Conservation (phyloP, 2,797 vertebrate species). For the Miichthys miiuy region DNA sequence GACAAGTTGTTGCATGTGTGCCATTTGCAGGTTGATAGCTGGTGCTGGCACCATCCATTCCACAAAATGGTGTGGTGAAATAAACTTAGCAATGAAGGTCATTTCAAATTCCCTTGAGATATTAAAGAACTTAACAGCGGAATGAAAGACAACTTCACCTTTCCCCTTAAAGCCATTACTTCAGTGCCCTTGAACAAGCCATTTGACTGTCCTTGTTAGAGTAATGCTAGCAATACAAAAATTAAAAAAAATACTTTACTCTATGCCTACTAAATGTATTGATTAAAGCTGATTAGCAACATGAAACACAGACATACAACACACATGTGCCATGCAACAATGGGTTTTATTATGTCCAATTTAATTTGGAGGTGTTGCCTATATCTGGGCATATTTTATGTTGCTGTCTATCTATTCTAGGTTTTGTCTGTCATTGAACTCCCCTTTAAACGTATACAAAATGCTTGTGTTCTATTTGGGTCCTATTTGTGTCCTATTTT, state of each 20-base stretch:
- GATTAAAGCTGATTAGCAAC: background rate
- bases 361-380: background rate
- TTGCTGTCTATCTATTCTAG: background rate
- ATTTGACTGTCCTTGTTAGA: background rate
- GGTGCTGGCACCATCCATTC: conserved; percentile 25
- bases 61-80: conserved; percentile 22
- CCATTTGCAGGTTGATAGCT: conserved; percentile 50
- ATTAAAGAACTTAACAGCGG: conserved; percentile 13
- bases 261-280: background rate
- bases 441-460: background rate
- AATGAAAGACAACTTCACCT: conserved; percentile 24
- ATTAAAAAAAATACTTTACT: background rate
- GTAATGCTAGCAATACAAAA: background rate
- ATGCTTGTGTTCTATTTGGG: background rate
- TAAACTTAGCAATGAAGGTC: conserved; percentile 29
- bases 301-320: background rate
- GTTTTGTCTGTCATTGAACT: background rate
- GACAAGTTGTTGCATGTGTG: conserved; percentile 59
- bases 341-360: background rate
- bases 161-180: conserved; percentile 1
- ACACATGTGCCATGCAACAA: background rate
- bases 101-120: conserved; percentile 20
- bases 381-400: background rate
- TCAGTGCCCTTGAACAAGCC: conserved; percentile 5
- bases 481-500: conserved; percentile 3